phyloP scores from a whole-genome alignment of 1,140 invertebrate species.

The Pseudomyrmex pallidus region DNA sequence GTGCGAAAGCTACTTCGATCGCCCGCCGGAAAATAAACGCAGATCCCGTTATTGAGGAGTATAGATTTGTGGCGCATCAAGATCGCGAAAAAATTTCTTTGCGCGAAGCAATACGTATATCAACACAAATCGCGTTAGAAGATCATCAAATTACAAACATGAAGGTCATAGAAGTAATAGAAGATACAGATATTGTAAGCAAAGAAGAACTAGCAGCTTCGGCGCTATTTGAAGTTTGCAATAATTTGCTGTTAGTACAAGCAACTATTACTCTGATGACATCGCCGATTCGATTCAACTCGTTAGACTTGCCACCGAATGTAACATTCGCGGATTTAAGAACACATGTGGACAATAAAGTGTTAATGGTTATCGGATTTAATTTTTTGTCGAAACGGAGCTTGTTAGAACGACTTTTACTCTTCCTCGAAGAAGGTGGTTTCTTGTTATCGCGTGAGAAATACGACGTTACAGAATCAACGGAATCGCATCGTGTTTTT shows the following conservation, averaged over 20 bases:
- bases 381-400: constrained; percentile 71
- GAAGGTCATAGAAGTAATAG: constrained; percentile 89
- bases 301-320: constrained; percentile 83
- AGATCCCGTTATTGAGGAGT: constrained; percentile 90
- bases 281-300: constrained; percentile 79
- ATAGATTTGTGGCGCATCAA: constrained; percentile 88
- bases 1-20: constrained; percentile 92
- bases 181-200: constrained; percentile 84
- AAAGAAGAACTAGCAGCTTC: constrained; percentile 84
- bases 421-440: constrained; percentile 80
- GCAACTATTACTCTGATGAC: constrained; percentile 85
- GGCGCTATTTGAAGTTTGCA: constrained; percentile 86
- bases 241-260: constrained; percentile 88
- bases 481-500: too few species aligned
- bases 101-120: constrained; percentile 85
- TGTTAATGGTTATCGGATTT: constrained; percentile 86
- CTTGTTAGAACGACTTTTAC: constrained; percentile 72
- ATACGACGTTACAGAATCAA: constrained; percentile 4
- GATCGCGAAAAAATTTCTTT: constrained; percentile 73
- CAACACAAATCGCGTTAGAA: constrained; percentile 91
- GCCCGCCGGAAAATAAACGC: constrained; percentile 88
- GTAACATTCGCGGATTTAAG: constrained; percentile 88
- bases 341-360: constrained; percentile 86
- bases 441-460: constrained; percentile 85
- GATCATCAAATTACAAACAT: constrained; percentile 89